Base-by-base conservation (phyloP, 2,888 invertebrate genomes). In the Parelbella ahira region DNA sequence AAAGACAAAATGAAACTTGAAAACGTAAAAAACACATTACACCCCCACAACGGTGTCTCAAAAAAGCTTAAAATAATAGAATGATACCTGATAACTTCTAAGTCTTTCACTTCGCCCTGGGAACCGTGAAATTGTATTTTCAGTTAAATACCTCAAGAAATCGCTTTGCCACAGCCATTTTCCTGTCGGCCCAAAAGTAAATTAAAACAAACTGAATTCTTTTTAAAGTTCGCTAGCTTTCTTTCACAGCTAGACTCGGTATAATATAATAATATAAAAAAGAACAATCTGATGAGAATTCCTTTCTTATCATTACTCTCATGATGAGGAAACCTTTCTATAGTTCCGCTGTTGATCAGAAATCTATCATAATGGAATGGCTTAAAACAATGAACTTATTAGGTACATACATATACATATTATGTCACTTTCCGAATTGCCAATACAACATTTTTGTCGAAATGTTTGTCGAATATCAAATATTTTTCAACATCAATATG, bases 121-220 rank as follows among this genome's bases (percentile, higher is more conserved):
- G 67, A 69, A 61, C 68, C 72, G 73, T 70, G 68, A 74, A 77
- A 78, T 77, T 73, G 75, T 59, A 70, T 58, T 63, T 63, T 57
- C 57, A 54, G 52, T 43, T 46, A 34, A 34, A 41, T 34, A 36
- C 18, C 25, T 24, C 25, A 18, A 18, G 33, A 23, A 18, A 25
- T 24, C 25, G 36, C 36, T 25, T 36, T 36, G 36, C 25, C 24
- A 18, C 25, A 9, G 15, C 24, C 11, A 36, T 36, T 36, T 34
- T 36, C 25, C 23, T 21, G 15, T 12, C 8, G 18, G 9, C 9
- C 34, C 13, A 24, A 36, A 36, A 36, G 10, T 25, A 36, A 30
- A 19, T 29, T 8, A 4, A 15, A 8, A 13, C 29, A 29, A 29
- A 15, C 5, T 29, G 15, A 29, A 8, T 29, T 29, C 8, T 6